These are phyloP conservation scores for Notolabrus celidotus DNA, from an alignment of 2,797 vertebrate species.

Conservation along the genomic window DNA sequence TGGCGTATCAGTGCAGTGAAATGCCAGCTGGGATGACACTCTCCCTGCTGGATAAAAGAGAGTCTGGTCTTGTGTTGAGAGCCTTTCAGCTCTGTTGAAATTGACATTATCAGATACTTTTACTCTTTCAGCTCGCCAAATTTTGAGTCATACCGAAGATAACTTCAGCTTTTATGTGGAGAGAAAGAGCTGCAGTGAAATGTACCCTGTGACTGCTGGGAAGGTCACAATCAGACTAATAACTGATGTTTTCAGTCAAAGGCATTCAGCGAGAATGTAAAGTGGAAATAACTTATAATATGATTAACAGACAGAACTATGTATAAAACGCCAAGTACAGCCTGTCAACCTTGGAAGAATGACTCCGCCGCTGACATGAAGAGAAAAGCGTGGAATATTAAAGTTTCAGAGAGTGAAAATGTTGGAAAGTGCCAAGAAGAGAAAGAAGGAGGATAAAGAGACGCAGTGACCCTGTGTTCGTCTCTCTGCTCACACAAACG, in stretches of 20 bases:
- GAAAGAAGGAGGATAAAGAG: slow-evolving; percentile 4
- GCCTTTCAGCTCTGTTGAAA: too few relatives aligned
- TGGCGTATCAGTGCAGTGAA: too few relatives aligned
- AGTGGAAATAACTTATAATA: background rate
- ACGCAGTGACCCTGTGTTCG: background rate
- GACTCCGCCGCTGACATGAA: background rate
- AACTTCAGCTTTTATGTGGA: background rate
- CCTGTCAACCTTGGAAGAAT: background rate
- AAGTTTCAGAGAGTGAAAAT: background rate
- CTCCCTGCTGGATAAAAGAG: too few relatives aligned
- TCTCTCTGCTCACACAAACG: background rate
- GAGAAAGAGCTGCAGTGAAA: background rate
- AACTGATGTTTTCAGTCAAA: background rate
- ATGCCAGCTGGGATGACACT: too few relatives aligned
- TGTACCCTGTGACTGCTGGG: background rate
- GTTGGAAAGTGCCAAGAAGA: background rate
- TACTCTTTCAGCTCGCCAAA: too few relatives aligned
- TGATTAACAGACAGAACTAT: background rate
- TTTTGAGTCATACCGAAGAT: too few relatives aligned
- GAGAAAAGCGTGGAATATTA: background rate
- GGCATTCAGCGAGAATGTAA: background rate
- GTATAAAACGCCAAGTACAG: background rate
- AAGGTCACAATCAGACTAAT: background rate
- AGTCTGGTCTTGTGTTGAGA: too few relatives aligned
- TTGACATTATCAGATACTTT: too few relatives aligned